Evolutionary conservation across 1,140 invertebrate species (phyloP), one percentile per base, ranked within the genome.

Genomic region (Eufriesea mexicana): DNA sequence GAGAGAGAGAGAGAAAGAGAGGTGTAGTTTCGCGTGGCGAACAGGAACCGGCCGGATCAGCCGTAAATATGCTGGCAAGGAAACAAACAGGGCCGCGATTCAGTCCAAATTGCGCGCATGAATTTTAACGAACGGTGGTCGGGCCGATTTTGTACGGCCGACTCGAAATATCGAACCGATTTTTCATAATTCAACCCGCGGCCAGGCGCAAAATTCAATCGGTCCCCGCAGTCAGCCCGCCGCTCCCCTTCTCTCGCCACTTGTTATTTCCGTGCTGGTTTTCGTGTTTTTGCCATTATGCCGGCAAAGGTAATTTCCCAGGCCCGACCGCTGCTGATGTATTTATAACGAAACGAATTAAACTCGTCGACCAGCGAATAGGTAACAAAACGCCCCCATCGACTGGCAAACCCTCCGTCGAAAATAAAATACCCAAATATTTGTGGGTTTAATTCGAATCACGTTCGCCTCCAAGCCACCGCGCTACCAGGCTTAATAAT

Each of bases 401-500:
- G 82, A 35, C 61, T 61, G 47, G 49, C 72, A 49, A 80, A 66
- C 20, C 42, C 51, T 64, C 73, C 71, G 66, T 62, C 75, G 78
- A 73, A 83, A 86, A 89, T 89, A 88, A 89, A 89, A 89, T 88
- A 88, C 76, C 77, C 86, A 89, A 89, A 89, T 88, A 88, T 89
- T 89, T 89, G 87, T 79, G 61, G 77, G 86, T 89, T 89, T 89
- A 89, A 89, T 89, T 88, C 83, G 79, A 89, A 88, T 79, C 86
- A 75, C 66, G 86, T 72, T 86, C 70, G 75, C 8, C 71, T 67
- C 51, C 57, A 67, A 45, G 28, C 59, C 14, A 54, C 57, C 83
- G 59, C 72, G 59, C 72, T 47, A 62, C 55, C 78, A 74, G 75
- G 74, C 51, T 92, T 92, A 92, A 92, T 93, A 92, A 93, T 92